Evolutionary conservation across 2,888 invertebrate genomes (phyloP).

Genomic region (Drosophila robusta): DNA sequence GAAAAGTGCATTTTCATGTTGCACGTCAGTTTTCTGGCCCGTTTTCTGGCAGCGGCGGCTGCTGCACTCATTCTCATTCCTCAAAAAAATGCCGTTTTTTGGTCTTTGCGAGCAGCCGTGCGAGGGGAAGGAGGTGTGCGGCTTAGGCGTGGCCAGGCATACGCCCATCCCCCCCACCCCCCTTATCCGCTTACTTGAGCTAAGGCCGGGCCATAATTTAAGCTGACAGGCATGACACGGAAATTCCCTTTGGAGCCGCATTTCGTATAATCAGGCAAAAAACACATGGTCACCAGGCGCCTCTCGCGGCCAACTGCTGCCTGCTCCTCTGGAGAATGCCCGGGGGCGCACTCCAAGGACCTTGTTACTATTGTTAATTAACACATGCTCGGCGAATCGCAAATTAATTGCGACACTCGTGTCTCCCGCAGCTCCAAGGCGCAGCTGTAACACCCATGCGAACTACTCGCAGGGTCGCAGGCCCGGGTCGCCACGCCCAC

Average conservation of each 20-base stretch:
- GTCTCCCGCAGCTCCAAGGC: slow-evolving; percentile 34
- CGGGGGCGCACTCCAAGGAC: slow-evolving; percentile 57
- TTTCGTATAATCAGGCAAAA: slow-evolving; percentile 72
- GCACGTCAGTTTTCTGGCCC: slow-evolving; percentile 65
- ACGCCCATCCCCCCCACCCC: neutral
- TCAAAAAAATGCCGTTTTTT: slow-evolving; percentile 34
- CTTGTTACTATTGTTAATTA: slow-evolving; percentile 81
- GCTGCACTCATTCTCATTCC: slow-evolving; percentile 7
- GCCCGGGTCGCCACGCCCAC: slow-evolving; percentile 7
- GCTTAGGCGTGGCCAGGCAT: slow-evolving; percentile 35
- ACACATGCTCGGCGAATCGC: slow-evolving; percentile 84
- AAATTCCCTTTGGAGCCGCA: slow-evolving; percentile 76
- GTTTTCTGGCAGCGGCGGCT: slow-evolving; percentile 20
- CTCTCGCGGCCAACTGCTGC: slow-evolving; percentile 34
- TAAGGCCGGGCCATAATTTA: slow-evolving; percentile 77
- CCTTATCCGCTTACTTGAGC: slow-evolving; percentile 58
- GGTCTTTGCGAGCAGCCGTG: slow-evolving; percentile 12
- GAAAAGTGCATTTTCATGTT: slow-evolving; percentile 82
- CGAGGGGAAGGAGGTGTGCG: neutral
- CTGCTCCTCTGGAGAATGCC: slow-evolving; percentile 30
- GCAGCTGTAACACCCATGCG: slow-evolving; percentile 11
- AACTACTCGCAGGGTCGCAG: slow-evolving; percentile 11
- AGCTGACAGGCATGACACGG: slow-evolving; percentile 78
- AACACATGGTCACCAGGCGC: slow-evolving; percentile 63
- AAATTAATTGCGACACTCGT: slow-evolving; percentile 80